phyloP scores from a whole-genome alignment of 2,797 vertebrate species.

The Pelodytes ibericus region DNA sequence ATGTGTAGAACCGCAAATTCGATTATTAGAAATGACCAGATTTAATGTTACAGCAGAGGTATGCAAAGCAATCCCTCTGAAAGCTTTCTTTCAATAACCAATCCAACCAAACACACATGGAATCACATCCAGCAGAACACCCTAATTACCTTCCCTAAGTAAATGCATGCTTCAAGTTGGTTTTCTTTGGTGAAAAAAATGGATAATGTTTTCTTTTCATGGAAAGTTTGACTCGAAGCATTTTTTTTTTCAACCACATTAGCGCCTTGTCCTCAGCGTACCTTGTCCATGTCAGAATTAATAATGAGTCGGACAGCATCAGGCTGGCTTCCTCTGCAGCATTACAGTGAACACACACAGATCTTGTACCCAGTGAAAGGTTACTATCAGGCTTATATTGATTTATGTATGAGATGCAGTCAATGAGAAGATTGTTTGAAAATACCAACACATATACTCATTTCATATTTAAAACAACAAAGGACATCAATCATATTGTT shows the following conservation, averaged over 20 bases:
- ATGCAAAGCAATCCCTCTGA: neutral
- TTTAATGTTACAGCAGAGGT: neutral
- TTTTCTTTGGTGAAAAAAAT: slow-evolving; percentile 5
- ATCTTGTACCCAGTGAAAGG: neutral
- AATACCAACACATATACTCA: too few species aligned
- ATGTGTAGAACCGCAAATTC: neutral
- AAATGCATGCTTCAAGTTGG: slow-evolving; percentile 2
- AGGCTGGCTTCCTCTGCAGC: neutral
- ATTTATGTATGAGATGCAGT: neutral
- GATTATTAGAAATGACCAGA: neutral
- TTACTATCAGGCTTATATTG: neutral
- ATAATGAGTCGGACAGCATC: slow-evolving; percentile 13
- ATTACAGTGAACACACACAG: neutral
- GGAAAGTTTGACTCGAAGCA: neutral
- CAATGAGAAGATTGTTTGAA: neutral
- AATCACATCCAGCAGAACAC: neutral
- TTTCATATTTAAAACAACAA: too few species aligned
- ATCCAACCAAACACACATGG: neutral
- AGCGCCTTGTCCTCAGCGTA: slow-evolving; percentile 35
- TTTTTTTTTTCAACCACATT: neutral
- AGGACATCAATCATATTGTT: too few species aligned
- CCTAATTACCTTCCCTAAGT: slow-evolving; percentile 6
- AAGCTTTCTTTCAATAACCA: slow-evolving; percentile 1
- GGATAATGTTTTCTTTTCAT: slow-evolving; percentile 13
- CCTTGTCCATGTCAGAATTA: slow-evolving; percentile 33